These are phyloP conservation scores for Heliconius ethilla DNA, from an alignment of 2,888 invertebrate species.

Conservation along the genomic window DNA sequence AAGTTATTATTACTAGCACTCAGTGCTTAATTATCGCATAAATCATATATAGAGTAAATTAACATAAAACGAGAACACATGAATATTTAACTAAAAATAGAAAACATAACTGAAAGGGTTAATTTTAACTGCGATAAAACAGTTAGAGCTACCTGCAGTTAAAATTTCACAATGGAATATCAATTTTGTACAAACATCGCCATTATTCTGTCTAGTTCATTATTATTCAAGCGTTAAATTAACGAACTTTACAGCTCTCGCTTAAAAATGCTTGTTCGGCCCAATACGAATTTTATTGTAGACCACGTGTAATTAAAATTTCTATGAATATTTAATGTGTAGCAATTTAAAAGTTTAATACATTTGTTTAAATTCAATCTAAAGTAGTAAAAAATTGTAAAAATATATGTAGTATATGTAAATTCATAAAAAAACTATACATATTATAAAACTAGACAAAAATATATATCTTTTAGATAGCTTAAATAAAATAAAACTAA, in stretches of 20 bases:
- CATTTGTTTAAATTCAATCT: neutral
- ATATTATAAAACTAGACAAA: too few species aligned
- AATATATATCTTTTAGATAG: neutral
- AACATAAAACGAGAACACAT: neutral
- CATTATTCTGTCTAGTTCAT: conserved; percentile 28
- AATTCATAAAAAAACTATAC: too few species aligned
- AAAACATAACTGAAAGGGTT: neutral
- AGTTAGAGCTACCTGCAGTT: conserved; percentile 6
- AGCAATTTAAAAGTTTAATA: conserved; percentile 1
- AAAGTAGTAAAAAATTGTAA: neutral
- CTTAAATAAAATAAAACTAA: neutral
- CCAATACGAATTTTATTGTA: conserved; percentile 23
- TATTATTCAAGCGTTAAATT: conserved; percentile 31
- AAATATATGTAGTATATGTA: neutral
- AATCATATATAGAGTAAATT: too few species aligned
- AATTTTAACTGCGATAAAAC: conserved; percentile 13
- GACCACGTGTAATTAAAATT: conserved; percentile 29
- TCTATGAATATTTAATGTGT: conserved; percentile 26
- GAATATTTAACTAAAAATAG: neutral
- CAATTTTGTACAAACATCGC: conserved; percentile 21
- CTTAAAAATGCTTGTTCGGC: conserved; percentile 30
- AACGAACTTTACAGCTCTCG: conserved; percentile 25
- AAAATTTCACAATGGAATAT: conserved; percentile 13
- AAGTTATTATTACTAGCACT: neutral
- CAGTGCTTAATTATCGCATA: neutral